Conservation (phyloP, 1,140 invertebrate species). For the Nebria ingens region DNA sequence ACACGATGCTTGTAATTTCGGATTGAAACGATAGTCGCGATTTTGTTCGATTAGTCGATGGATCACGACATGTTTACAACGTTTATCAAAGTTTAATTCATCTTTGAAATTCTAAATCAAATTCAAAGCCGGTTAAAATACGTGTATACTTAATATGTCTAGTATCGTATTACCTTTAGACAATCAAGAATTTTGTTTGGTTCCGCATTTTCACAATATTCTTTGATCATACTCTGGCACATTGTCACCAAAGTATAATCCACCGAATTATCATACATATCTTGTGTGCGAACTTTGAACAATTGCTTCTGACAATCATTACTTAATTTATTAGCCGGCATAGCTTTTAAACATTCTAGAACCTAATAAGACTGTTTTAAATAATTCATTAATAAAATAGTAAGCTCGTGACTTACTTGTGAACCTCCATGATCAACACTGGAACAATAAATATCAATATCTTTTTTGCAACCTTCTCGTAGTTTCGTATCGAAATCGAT, state of each 20-base stretch:
- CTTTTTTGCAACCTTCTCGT: slow-evolving; percentile 58
- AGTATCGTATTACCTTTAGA: slow-evolving; percentile 42
- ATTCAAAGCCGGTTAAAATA: slow-evolving; percentile 32
- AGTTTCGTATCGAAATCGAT: slow-evolving; percentile 76
- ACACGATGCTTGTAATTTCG: slow-evolving; percentile 69
- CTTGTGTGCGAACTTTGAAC: slow-evolving; percentile 76
- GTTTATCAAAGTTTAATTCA: slow-evolving; percentile 68
- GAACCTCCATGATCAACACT: slow-evolving; percentile 65
- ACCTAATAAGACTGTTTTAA: slow-evolving; percentile 43
- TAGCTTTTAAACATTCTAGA: slow-evolving; percentile 74
- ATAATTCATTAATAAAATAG: slow-evolving; percentile 5
- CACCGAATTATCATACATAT: slow-evolving; percentile 71
- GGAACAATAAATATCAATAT: slow-evolving; percentile 65
- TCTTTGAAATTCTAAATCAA: slow-evolving; percentile 62
- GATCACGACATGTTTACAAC: slow-evolving; percentile 76
- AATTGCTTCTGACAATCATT: slow-evolving; percentile 64
- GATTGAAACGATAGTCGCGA: slow-evolving; percentile 86
- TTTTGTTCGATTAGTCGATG: slow-evolving; percentile 88
- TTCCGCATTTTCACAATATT: slow-evolving; percentile 63
- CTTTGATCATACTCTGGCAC: slow-evolving; percentile 75
- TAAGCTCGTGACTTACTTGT: slow-evolving; percentile 56
- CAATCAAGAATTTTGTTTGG: slow-evolving; percentile 58
- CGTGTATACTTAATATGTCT: slow-evolving; percentile 10
- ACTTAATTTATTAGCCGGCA: slow-evolving; percentile 52
- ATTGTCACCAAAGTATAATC: slow-evolving; percentile 75